A percentile compares a stretch with the other conserved stretches of the same genome.
Conservation (phyloP, 2,888 invertebrate genomes). For the Stratiomys singularior region DNA sequence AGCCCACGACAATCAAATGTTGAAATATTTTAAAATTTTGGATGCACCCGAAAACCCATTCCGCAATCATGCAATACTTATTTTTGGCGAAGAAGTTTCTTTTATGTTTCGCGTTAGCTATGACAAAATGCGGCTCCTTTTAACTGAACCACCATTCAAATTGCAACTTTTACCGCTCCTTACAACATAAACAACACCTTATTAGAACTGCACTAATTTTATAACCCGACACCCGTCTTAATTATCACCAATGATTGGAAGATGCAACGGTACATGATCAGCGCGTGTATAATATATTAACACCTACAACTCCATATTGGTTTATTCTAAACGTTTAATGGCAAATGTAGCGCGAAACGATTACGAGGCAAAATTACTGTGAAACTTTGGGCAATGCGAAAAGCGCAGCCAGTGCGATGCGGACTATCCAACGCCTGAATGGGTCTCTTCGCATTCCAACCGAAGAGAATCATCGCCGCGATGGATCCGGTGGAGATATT, state of each 20-base stretch:
- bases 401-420: not conserved
- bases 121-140: too few relatives aligned
- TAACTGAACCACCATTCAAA: too few relatives aligned
- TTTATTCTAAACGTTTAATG: not conserved
- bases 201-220: not conserved
- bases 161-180: too few relatives aligned
- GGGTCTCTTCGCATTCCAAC: not conserved
- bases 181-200: not conserved
- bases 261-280: not conserved
- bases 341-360: not conserved
- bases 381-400: not conserved
- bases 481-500: constrained; percentile 26
- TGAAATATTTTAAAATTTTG: not conserved
- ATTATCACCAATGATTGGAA: not conserved
- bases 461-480: constrained; percentile 14
- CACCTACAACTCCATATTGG: constrained; percentile 7
- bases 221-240: not conserved
- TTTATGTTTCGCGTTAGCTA: too few relatives aligned
- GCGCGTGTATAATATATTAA: not conserved
- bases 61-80: not conserved
- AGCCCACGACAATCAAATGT: too few relatives aligned
- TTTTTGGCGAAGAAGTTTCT: not conserved
- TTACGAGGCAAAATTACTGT: not conserved
- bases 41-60: not conserved
- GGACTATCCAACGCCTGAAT: constrained; percentile 10